Conservation (phyloP, 2,113 vertebrate species). For the Plecotus auritus region DNA sequence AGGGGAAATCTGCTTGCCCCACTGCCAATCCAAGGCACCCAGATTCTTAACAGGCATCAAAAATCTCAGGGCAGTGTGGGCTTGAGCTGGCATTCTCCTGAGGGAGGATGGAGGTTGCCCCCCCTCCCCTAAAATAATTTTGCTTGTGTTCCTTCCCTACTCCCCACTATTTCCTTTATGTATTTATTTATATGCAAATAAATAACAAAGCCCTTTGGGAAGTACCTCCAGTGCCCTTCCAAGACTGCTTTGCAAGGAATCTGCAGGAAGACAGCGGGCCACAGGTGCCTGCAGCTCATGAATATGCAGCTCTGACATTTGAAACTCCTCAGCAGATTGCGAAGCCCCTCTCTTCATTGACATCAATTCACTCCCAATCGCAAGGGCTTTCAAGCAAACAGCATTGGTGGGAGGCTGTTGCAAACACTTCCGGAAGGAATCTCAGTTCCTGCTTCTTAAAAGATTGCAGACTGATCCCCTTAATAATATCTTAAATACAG, state of each 20-base stretch:
- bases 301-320: slow-evolving; percentile 63
- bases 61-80: not conserved
- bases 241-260: not conserved
- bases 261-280: slow-evolving; percentile 7
- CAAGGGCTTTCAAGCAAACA: slow-evolving; percentile 59
- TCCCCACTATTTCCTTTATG: not conserved
- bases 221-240: not conserved
- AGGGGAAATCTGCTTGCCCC: not conserved
- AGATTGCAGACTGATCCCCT: not conserved
- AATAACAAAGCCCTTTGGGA: slow-evolving; percentile 7
- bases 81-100: not conserved
- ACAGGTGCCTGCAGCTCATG: slow-evolving; percentile 47
- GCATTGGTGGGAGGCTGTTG: not conserved
- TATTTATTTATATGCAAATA: slow-evolving; percentile 40
- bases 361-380: slow-evolving; percentile 42
- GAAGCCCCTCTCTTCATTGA: slow-evolving; percentile 46
- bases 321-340: slow-evolving; percentile 50
- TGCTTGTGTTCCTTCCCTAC: not conserved
- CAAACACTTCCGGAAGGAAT: not conserved
- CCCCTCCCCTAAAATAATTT: not conserved
- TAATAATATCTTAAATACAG: slow-evolving; percentile 38
- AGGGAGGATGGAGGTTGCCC: not conserved
- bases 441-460: not conserved
- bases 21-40: not conserved
- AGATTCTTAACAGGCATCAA: not conserved